Conservation (phyloP, 1,140 invertebrate species). For the Agrilus planipennis region DNA sequence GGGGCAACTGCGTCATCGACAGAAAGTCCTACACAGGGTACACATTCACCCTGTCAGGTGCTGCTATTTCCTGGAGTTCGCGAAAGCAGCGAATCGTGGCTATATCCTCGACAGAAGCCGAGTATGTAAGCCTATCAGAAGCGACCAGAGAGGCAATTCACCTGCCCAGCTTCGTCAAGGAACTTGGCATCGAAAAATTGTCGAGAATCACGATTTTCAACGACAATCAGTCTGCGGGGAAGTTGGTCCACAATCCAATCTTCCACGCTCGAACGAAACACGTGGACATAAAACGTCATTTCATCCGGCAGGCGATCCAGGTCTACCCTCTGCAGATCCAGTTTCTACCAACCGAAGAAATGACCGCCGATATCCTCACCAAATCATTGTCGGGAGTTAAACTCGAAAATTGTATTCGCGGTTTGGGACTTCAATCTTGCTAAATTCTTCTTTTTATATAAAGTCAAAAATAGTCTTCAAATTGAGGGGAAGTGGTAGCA, state of each 20-base stretch:
- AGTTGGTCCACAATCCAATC: conserved; percentile 12
- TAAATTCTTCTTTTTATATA: background rate
- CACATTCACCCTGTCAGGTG: background rate
- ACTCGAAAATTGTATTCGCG: background rate
- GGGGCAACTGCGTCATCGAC: background rate
- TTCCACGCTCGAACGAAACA: conserved; percentile 19
- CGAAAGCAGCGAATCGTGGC: background rate
- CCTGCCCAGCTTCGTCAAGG: background rate
- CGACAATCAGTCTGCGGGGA: conserved; percentile 16
- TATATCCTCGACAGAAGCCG: background rate
- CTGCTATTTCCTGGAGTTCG: background rate
- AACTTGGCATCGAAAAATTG: background rate
- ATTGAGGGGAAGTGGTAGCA: conserved; percentile 1
- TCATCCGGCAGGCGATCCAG: conserved; percentile 14
- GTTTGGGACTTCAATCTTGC: no score
- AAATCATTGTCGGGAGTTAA: conserved; percentile 3
- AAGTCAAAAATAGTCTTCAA: no score
- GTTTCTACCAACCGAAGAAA: conserved; percentile 14
- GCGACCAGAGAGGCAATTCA: background rate
- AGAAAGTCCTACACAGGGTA: background rate
- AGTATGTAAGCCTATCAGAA: background rate
- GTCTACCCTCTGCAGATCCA: conserved; percentile 9
- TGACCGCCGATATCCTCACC: conserved; percentile 17
- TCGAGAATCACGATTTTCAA: background rate
- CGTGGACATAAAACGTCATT: conserved; percentile 21